These are phyloP conservation scores for Phrynosoma blainvillii DNA, from an alignment of 2,113 vertebrate genomes.

Conservation along the genomic window DNA sequence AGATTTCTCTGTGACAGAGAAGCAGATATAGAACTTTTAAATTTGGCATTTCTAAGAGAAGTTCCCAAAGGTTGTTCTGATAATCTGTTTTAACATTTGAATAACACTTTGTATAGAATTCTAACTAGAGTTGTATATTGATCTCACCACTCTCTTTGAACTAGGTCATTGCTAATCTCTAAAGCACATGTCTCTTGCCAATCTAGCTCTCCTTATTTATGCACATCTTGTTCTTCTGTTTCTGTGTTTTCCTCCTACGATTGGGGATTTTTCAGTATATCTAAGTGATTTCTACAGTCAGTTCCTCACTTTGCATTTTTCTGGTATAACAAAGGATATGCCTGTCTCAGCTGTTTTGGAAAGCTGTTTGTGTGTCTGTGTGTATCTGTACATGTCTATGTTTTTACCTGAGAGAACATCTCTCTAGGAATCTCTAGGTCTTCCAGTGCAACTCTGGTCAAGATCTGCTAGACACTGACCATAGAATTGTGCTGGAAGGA, in stretches of 20 bases:
- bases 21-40: not conserved
- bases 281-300: not conserved
- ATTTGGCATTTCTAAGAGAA: not conserved
- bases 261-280: slow-evolving; percentile 2
- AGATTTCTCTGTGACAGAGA: not conserved
- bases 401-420: no score
- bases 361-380: not conserved
- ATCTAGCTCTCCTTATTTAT: slow-evolving; percentile 11
- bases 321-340: not conserved
- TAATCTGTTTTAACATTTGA: not conserved
- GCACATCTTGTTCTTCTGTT: not conserved
- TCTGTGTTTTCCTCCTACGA: not conserved
- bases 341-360: not conserved
- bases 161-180: slow-evolving; percentile 21
- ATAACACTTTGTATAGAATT: not conserved
- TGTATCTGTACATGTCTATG: not conserved
- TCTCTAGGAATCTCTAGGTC: no score
- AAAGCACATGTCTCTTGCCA: slow-evolving; percentile 7
- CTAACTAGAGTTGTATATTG: not conserved
- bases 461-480: no score
- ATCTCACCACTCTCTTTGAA: slow-evolving; percentile 22
- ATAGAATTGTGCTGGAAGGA: no score
- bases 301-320: not conserved
- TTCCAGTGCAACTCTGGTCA: no score
- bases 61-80: not conserved